Conservation (phyloP, 2,888 invertebrate species). For the Drosophila mercatorum region DNA sequence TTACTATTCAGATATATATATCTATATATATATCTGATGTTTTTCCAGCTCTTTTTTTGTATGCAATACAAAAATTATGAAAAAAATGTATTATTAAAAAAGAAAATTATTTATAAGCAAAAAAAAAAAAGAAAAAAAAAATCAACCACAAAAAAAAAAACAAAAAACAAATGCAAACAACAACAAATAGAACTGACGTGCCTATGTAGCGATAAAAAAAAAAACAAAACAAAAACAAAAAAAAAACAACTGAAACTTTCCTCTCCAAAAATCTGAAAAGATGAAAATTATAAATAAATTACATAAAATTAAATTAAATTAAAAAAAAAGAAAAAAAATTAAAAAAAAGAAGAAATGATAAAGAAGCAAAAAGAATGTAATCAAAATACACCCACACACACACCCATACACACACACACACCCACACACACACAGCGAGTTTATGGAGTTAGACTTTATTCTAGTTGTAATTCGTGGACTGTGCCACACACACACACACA, state of each 20-base stretch:
- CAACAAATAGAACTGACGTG: slow-evolving; percentile 77
- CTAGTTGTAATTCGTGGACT: slow-evolving; percentile 53
- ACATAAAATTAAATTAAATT: slow-evolving; percentile 12
- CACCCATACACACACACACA: slow-evolving; percentile 21
- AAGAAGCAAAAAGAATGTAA: slow-evolving; percentile 3
- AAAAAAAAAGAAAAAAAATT: slow-evolving; percentile 2
- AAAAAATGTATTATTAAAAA: slow-evolving; percentile 14
- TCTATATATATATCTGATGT: slow-evolving; percentile 5
- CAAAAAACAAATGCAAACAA: slow-evolving; percentile 24
- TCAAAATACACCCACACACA: slow-evolving; percentile 25
- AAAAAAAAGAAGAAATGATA: neutral
- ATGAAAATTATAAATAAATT: slow-evolving; percentile 32
- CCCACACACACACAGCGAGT: slow-evolving; percentile 18
- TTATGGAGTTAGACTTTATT: slow-evolving; percentile 40
- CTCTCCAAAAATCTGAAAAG: slow-evolving; percentile 56
- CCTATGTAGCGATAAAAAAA: slow-evolving; percentile 75
- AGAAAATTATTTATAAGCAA: slow-evolving; percentile 38
- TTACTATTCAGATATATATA: neutral
- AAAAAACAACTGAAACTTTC: slow-evolving; percentile 67
- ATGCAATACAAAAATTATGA: slow-evolving; percentile 58
- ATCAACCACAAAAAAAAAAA: slow-evolving; percentile 33
- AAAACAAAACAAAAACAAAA: slow-evolving; percentile 43
- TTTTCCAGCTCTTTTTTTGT: slow-evolving; percentile 50
- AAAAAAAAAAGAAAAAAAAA: slow-evolving; percentile 29
- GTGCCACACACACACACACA: slow-evolving; percentile 30